Evolutionary conservation across 2,113 vertebrate genomes (phyloP).

Genomic region (Sebastes schlegelii): DNA sequence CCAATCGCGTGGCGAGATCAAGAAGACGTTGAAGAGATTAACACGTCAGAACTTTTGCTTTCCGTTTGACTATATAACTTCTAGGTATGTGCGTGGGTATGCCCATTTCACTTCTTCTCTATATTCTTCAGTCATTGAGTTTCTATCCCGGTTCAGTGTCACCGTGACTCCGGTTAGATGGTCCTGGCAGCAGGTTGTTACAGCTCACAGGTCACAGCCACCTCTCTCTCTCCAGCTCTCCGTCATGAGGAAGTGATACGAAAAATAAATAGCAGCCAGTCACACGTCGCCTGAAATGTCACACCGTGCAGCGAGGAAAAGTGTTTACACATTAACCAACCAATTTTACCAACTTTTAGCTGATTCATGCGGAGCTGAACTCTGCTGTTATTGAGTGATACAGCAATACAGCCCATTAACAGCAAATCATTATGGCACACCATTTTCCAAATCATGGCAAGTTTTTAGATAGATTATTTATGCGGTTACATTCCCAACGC

Average conservation of each 20-base stretch:
- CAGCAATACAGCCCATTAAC: neutral
- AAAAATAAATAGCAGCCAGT: too few species aligned
- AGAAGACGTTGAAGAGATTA: neutral
- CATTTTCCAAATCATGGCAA: neutral
- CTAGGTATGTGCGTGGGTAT: neutral
- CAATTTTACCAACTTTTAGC: neutral
- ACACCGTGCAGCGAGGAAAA: neutral
- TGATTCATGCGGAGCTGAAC: too few species aligned
- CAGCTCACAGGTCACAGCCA: constrained; percentile 40
- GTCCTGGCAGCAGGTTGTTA: constrained; percentile 9
- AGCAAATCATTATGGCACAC: neutral
- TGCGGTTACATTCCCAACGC: too few species aligned
- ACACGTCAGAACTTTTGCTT: neutral
- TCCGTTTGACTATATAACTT: constrained; percentile 6
- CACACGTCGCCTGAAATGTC: constrained; percentile 13
- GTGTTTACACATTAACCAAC: neutral
- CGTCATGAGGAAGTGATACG: too few species aligned
- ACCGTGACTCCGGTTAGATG: constrained; percentile 47
- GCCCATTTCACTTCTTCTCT: neutral
- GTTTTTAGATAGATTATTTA: neutral
- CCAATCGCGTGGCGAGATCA: neutral
- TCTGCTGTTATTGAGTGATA: neutral
- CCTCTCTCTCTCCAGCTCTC: neutral
- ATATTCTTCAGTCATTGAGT: neutral
- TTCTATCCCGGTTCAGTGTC: neutral